Evolutionary conservation across 2,888 invertebrate species (phyloP), one percentile per base, ranked within the genome.

Genomic region (Philonicus albiceps): DNA sequence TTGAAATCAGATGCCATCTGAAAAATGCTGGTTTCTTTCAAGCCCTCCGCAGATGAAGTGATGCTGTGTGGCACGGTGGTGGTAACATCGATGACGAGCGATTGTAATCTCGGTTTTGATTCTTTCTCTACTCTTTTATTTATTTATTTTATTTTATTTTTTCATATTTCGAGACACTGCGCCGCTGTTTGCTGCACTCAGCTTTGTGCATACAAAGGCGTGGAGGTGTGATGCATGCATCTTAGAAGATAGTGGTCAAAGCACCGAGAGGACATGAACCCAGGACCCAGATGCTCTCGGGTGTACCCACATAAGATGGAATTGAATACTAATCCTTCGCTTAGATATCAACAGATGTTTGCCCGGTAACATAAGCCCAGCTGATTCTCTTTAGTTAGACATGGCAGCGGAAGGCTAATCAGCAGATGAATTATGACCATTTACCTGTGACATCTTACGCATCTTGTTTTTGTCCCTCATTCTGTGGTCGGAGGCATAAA

Each of bases 1-100:
- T 84, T 84, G 84, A 73, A 84, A 84, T 84, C 84, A 84, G 84
- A 84, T 84, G 84, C 84, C 84, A 84, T 73, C 30, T 84, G 31
- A 81, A 64, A 81, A 34, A 81, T 55, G 64, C 64, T 55, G 55
- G 55, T 55, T 43, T 81, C 64, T 37, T 81, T 81, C 80, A 49
- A n/a, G 31, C 49, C 40, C 78, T 43, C 37, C 37, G 49, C 55
- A 31, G 55, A 34, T 34, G 30, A 55, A 55, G 31, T 55, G 55
- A 64, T 81, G 81, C 64, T 81, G 81, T 55, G 81, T 81, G 81
- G 53, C 53, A 80, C 55, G 19, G 30, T 22, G 81, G 81, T 81
- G 81, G 81, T 81, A 81, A 81, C 64, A 64, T 31, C 55, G 81
- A 81, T 81, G 81, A 55, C 31, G 81, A 81, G 55, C 55, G 81